Conservation (phyloP, 35 echinoderm and acorn worm genomes). For the Nesometra sesokonis region DNA sequence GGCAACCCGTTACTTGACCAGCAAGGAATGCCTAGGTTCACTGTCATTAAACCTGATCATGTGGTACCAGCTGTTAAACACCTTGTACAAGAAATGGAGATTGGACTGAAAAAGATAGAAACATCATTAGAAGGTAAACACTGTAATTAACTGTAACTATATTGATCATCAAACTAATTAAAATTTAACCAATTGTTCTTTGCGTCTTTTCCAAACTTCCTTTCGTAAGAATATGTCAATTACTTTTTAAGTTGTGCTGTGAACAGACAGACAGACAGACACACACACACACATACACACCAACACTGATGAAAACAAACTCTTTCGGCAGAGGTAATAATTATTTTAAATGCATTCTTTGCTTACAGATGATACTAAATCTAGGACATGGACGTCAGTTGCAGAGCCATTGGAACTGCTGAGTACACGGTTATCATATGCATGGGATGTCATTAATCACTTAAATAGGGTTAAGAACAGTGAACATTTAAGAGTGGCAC, state of each 20-base stretch:
- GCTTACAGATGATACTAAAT: conserved; percentile 13
- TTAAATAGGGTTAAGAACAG: conserved; percentile 69
- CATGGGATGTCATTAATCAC: conserved; percentile 69
- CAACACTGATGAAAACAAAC: too few relatives aligned
- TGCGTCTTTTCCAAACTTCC: too few relatives aligned
- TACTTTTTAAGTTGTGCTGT: too few relatives aligned
- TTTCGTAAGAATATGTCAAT: too few relatives aligned
- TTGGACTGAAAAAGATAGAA: conserved; percentile 28
- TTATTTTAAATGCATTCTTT: background rate
- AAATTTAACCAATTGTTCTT: too few relatives aligned
- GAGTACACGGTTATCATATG: conserved; percentile 42
- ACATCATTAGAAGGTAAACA: conserved; percentile 5
- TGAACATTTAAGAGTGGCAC: conserved; percentile 44
- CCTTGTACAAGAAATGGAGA: conserved; percentile 13
- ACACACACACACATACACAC: too few relatives aligned
- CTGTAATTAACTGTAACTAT: too few relatives aligned
- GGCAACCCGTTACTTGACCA: conserved; percentile 1
- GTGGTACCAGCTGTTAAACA: conserved; percentile 30
- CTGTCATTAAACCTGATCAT: conserved; percentile 27
- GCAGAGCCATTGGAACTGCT: conserved; percentile 56
- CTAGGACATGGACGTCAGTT: conserved; percentile 40
- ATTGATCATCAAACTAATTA: too few relatives aligned
- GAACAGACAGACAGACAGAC: too few relatives aligned
- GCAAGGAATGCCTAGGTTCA: conserved; percentile 35
- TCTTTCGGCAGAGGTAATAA: background rate